Conservation (phyloP, 2,797 vertebrate genomes). For the Aratinga solstitialis region DNA sequence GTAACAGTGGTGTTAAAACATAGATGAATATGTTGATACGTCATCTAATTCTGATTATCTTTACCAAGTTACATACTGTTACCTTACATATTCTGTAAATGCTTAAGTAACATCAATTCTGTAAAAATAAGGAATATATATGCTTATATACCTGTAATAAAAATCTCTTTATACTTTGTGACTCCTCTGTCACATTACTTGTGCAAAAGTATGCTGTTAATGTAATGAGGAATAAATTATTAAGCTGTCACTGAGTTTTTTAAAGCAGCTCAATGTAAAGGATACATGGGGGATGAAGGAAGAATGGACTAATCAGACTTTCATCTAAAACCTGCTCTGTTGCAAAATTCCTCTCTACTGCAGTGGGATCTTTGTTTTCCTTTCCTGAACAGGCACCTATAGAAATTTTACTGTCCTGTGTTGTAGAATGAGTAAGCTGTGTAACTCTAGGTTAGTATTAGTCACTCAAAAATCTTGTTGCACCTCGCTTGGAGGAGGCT, state of each 20-base stretch:
- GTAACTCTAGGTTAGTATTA: neutral
- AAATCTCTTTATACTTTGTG: neutral
- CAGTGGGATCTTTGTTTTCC: neutral
- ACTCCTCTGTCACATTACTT: neutral
- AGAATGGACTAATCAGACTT: neutral
- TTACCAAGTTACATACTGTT: rapidly evolving
- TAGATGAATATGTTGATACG: neutral
- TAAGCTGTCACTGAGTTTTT: neutral
- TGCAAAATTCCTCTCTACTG: neutral
- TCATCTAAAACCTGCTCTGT: neutral
- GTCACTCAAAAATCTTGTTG: neutral
- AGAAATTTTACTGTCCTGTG: neutral
- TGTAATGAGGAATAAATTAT: neutral
- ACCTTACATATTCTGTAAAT: neutral
- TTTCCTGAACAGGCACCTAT: neutral
- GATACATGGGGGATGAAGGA: neutral
- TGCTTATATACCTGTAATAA: neutral
- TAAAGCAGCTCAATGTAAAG: neutral
- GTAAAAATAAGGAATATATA: neutral
- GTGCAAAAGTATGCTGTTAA: neutral
- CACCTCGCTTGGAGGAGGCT: neutral
- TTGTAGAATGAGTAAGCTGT: neutral
- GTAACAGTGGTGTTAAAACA: neutral
- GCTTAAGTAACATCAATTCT: neutral
- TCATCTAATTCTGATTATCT: neutral